These are phyloP conservation scores for Pelosia muscerda DNA, from an alignment of 2,888 invertebrate genomes.

Conservation along the genomic window DNA sequence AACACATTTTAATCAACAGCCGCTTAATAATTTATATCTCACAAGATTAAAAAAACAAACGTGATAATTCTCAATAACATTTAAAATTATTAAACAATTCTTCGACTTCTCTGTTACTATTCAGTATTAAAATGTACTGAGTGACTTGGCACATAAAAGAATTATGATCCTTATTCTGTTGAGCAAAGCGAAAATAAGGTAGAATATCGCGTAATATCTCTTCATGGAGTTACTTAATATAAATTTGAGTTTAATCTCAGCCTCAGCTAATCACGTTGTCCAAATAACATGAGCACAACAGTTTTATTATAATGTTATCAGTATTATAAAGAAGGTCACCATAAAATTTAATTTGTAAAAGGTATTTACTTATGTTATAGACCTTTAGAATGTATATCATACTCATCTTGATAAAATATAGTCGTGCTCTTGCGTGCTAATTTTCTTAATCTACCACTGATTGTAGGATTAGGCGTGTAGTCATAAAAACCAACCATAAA, in stretches of 20 bases:
- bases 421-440: background rate
- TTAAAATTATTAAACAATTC: background rate
- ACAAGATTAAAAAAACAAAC: conserved; percentile 1
- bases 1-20: background rate
- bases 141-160: background rate
- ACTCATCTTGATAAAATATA: background rate
- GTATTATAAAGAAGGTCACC: conserved; percentile 36
- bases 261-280: conserved; percentile 46
- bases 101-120: background rate
- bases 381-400: background rate
- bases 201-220: conserved; percentile 21
- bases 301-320: conserved; percentile 36
- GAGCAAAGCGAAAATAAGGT: conserved; percentile 20
- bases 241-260: conserved; percentile 40
- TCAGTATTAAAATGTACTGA: background rate
- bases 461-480: background rate
- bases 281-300: conserved; percentile 41
- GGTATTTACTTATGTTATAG: conserved; percentile 32
- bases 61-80: background rate
- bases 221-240: conserved; percentile 14
- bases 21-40: background rate
- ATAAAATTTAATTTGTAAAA: conserved; percentile 48
- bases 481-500: background rate
- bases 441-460: background rate
- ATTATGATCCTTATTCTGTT: conserved; percentile 29